phyloP scores from a whole-genome alignment of 35 echinoderm and acorn worm species.

The Lytechinus pictus region DNA sequence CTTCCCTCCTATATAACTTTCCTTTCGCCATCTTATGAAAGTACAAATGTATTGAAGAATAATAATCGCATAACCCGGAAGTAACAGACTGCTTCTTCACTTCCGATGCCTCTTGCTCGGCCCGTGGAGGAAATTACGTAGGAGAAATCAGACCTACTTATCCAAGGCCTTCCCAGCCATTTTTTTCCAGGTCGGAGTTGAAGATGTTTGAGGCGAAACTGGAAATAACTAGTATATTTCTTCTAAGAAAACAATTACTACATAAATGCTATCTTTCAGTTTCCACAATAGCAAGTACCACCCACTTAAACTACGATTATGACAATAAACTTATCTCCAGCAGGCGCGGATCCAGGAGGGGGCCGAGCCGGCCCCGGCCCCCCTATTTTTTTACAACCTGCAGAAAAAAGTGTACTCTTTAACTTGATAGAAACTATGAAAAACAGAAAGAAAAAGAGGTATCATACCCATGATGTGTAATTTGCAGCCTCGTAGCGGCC shows the following conservation, averaged over 20 bases:
- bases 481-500: too few relatives aligned
- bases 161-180: background rate
- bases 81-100: background rate
- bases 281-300: too few relatives aligned
- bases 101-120: background rate
- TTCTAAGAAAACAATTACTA: background rate
- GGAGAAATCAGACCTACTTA: slow-evolving; percentile 17
- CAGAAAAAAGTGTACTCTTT: too few relatives aligned
- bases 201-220: background rate
- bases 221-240: background rate
- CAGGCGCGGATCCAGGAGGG: too few relatives aligned
- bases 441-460: too few relatives aligned
- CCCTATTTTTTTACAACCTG: too few relatives aligned
- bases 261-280: background rate
- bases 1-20: background rate
- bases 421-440: too few relatives aligned
- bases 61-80: slow-evolving; percentile 7
- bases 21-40: background rate
- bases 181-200: background rate
- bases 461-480: too few relatives aligned
- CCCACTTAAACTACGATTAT: too few relatives aligned
- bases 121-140: background rate
- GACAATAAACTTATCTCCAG: too few relatives aligned
- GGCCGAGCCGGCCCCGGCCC: too few relatives aligned
- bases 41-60: background rate